Base-by-base conservation (phyloP, 2,888 invertebrate genomes). In the Eueremaeus valkanovi region DNA sequence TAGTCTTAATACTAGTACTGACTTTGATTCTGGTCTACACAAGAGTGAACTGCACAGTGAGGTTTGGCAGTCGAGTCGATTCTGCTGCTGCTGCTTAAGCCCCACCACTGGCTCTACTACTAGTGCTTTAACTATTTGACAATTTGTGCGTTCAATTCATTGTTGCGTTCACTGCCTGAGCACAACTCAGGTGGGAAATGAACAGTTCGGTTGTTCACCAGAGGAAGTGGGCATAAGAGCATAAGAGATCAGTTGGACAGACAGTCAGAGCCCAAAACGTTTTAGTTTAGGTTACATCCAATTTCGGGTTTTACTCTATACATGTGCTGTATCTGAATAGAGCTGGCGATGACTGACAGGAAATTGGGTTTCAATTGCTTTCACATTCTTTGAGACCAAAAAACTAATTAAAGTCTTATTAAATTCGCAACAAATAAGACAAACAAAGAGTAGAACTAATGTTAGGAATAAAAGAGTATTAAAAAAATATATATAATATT, bases 131-230 rank as follows among this genome's bases (percentile, higher is more conserved):
- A 61, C 61, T 61, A 61, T 31, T 61, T 61, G 61, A 61, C 61
- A 61, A 61, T 61, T 61, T 61, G 61, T 31, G 61, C 61, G 61
- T 61, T 61, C 61, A 61, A 61, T 61, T 61, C 61, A 61, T 61
- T 61, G 61, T 61, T 61, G 61, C 61, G 31, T 51, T 51, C 51
- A 51, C 21, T 8, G 51, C 21, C 51, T 33, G 3, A 66, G 27
- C 24, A n/a, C 66, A 66, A 66, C 66, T 66, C 66, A 66, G 66
- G 66, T 66, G 66, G 66, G 36, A 66, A 66, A 66, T 66, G 36
- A 66, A 66, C 66, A 66, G 33, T 66, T 33, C 55, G 8, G 27
- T 21, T 24, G 55, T 27, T 55, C 55, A 24, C 55, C 21, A 66
- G n/a, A 66, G 66, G 66, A 66, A 66, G 66, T 66, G 66, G 66